A percentile compares a stretch with the other conserved stretches of the same genome.
Conservation (phyloP, 2,113 vertebrate species). For the Thymallus thymallus region DNA sequence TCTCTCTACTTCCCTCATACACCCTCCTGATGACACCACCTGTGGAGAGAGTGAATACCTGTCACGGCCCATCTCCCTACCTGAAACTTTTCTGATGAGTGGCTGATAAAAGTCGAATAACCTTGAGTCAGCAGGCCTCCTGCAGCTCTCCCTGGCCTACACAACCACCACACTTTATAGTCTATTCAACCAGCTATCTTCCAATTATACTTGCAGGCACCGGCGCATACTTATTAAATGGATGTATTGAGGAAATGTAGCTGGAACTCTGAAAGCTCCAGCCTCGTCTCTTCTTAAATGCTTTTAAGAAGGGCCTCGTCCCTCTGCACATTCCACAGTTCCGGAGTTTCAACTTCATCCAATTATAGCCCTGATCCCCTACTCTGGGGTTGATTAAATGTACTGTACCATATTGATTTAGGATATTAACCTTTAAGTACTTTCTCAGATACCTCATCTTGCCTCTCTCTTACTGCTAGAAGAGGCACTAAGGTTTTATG, state of each 20-base stretch:
- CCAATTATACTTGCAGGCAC: slow-evolving; percentile 28
- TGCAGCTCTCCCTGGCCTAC: slow-evolving; percentile 16
- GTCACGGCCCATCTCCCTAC: slow-evolving; percentile 34
- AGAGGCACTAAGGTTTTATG: background rate
- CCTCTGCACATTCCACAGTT: slow-evolving; percentile 15
- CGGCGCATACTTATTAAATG: slow-evolving; percentile 44
- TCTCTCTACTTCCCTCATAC: too few species aligned
- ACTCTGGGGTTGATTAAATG: slow-evolving; percentile 22
- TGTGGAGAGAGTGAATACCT: slow-evolving; percentile 43
- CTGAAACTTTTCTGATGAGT: slow-evolving; percentile 27
- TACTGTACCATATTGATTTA: slow-evolving; percentile 5
- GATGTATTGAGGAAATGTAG: slow-evolving; percentile 32
- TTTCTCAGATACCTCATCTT: slow-evolving; percentile 18
- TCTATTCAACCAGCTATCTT: slow-evolving; percentile 36
- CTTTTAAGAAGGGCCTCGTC: slow-evolving; percentile 13
- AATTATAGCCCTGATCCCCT: slow-evolving; percentile 25
- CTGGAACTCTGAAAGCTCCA: slow-evolving; percentile 8
- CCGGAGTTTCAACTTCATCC: slow-evolving; percentile 8
- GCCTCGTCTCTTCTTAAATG: slow-evolving; percentile 9
- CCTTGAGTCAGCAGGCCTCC: slow-evolving; percentile 36
- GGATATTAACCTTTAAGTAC: slow-evolving; percentile 12
- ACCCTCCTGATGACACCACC: background rate
- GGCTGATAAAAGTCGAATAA: slow-evolving; percentile 29
- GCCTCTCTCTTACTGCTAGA: background rate
- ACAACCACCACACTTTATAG: slow-evolving; percentile 25